Evolutionary conservation across 2,113 vertebrate genomes (phyloP).

Genomic region (Haemorhous mexicanus): DNA sequence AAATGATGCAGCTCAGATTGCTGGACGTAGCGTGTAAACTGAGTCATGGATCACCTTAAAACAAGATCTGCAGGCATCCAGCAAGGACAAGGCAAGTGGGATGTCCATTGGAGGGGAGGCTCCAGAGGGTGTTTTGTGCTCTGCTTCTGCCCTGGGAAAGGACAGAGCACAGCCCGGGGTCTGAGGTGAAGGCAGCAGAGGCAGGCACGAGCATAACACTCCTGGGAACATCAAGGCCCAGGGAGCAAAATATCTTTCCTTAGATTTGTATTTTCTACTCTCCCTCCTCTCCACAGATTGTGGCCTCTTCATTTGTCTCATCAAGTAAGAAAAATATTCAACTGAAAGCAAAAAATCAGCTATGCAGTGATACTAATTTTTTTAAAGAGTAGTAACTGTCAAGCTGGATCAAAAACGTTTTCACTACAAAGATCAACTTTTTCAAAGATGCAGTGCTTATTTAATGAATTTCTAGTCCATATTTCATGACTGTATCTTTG

Average conservation of each 20-base stretch:
- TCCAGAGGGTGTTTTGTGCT: neutral
- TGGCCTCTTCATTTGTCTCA: neutral
- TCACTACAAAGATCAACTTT: neutral
- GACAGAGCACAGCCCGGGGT: neutral
- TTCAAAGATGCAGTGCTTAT: neutral
- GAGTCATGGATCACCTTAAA: neutral
- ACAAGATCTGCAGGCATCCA: neutral
- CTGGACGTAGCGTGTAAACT: neutral
- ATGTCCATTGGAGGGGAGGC: fast-evolving
- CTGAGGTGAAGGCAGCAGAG: neutral
- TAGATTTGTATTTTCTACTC: neutral
- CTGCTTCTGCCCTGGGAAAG: neutral
- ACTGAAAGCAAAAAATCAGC: neutral
- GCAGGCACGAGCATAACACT: fast-evolving
- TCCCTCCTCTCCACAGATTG: neutral
- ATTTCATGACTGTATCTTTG: neutral
- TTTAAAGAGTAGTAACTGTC: neutral
- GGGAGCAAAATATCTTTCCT: neutral
- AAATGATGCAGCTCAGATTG: neutral
- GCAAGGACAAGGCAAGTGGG: neutral
- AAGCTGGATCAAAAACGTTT: neutral
- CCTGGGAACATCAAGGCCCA: neutral
- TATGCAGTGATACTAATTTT: neutral
- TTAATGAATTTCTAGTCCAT: neutral
- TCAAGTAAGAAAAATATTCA: neutral